Base-by-base conservation (phyloP, 2,888 invertebrate genomes). In the Troides oblongomaculatus region DNA sequence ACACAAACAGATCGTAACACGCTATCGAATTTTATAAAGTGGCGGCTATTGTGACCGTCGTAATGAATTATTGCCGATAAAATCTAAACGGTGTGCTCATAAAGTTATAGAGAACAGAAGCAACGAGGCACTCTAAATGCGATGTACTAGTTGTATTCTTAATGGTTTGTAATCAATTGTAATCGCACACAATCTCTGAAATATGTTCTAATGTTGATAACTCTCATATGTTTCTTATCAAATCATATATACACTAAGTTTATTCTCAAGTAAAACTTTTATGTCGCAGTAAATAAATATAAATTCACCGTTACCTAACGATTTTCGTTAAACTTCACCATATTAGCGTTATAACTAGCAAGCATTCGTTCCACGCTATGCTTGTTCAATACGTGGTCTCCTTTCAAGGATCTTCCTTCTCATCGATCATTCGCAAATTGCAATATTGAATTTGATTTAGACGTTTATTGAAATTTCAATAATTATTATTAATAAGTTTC, bases 11-110 rank as follows among this genome's bases (percentile, higher is more conserved):
- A 72, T 70, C 72, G 60, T 57, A 68, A 60, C 62, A 66, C 66
- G 58, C 70, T 70, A 73, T 70, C 59, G 62, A 72, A 68, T 43
- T 70, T 68, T 74, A 72, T 72, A 74, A 76, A 78, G 79, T 75
- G 72, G 73, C 72, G 72, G 73, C 72, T 75, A 76, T 77, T 73
- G 72, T 73, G 72, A 78, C 73, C 72, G 73, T 73, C 76, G 76
- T 77, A 74, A 72, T 74, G 73, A 79, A 75, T 81, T 77, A 85
- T 76, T 75, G 77, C 77, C 81, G 75, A 82, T 85, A 84, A 83
- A 84, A 83, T 78, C 77, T 79, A 79, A 81, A 79, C 75, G 78
- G 69, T 64, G 64, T 69, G 46, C 62, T 71, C 72, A 74, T 67
- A 65, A 71, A 60, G 63, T 30, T 64, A 66, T 60, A 59, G 18